Evolutionary conservation across 2,888 invertebrate genomes (phyloP), one percentile per base, ranked within the genome.

Genomic region (Trichogramma evanescens): DNA sequence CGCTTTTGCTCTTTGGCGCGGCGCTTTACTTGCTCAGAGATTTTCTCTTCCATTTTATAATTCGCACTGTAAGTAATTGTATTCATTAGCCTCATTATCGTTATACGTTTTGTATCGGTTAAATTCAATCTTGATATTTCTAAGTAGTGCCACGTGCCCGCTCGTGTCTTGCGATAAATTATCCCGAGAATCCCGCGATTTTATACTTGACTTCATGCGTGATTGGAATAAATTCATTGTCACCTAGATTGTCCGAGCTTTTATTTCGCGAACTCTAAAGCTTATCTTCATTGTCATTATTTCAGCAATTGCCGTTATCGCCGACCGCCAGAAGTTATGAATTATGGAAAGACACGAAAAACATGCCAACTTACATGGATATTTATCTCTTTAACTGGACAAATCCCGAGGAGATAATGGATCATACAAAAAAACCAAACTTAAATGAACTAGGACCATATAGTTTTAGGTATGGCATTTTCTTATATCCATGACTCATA

Each of bases 341-440:
- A 2, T 76, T 87, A 53, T 94, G 93, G 93, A 81, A 83, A 70
- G 84, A 82, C 50, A 86, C 87, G 0, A 81, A 83, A 0, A 64
- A 65, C 4, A 76, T 89, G 43, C 83, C 86, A 0, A 75, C 89
- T 10, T 81, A 78, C 69, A 78, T 90, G 67, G 86, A 89, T 67
- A 80, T 91, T 61, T 88, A 85, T 71, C 81, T 89, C 66, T 90
- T 85, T 77, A 91, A 91, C 76, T 91, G 91, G 91, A 90, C 90
- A 4, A 91, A 91, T 76, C 84, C 89, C 0, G 82, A 86, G 9
- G 82, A 84, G 54, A 56, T 77, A 2, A 64, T 52, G 8, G 82
- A 85, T 44, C 81, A 82, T 3, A 82, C 83, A 26, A 80, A 80
- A 58, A 86, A 86, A 66, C 86, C 86, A 0, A 80, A 77, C 50